Conservation (phyloP, 2,888 invertebrate genomes). For the Elmis aenea region DNA sequence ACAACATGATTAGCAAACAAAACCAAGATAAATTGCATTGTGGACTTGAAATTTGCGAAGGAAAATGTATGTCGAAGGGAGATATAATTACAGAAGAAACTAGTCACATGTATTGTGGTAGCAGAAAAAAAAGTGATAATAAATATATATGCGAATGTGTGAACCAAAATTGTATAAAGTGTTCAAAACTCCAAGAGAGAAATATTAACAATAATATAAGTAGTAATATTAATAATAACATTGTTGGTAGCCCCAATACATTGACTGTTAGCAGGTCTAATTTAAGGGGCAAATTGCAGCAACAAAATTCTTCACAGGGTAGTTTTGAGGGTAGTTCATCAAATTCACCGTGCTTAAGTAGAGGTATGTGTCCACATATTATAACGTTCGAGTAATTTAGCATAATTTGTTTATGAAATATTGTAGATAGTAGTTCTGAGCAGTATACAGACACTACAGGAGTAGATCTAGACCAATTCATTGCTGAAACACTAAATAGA, state of each 20-base stretch:
- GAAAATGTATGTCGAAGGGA: slow-evolving; percentile 7
- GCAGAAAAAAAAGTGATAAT: slow-evolving; percentile 31
- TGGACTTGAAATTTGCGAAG: slow-evolving; percentile 11
- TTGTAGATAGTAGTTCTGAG: slow-evolving; percentile 71
- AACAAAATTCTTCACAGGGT: slow-evolving; percentile 44
- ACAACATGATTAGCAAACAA: not conserved
- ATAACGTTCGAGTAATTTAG: too few relatives aligned
- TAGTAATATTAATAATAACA: slow-evolving; percentile 37
- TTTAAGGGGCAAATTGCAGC: slow-evolving; percentile 39
- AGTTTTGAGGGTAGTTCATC: slow-evolving; percentile 51
- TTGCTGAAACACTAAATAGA: slow-evolving; percentile 85
- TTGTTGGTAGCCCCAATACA: slow-evolving; percentile 31
- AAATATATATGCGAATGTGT: slow-evolving; percentile 19
- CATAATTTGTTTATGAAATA: too few relatives aligned
- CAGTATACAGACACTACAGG: slow-evolving; percentile 71
- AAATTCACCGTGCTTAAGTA: slow-evolving; percentile 54
- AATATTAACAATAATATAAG: slow-evolving; percentile 37
- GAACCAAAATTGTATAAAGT: slow-evolving; percentile 37
- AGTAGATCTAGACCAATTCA: slow-evolving; percentile 80
- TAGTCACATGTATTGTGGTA: slow-evolving; percentile 45
- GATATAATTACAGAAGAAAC: slow-evolving; percentile 31
- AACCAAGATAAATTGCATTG: slow-evolving; percentile 10
- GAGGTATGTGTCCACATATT: too few relatives aligned
- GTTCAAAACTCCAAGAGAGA: slow-evolving; percentile 34
- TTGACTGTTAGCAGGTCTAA: slow-evolving; percentile 36